Base-by-base conservation (phyloP, 2,797 vertebrate genomes). In the Ispidina picta region DNA sequence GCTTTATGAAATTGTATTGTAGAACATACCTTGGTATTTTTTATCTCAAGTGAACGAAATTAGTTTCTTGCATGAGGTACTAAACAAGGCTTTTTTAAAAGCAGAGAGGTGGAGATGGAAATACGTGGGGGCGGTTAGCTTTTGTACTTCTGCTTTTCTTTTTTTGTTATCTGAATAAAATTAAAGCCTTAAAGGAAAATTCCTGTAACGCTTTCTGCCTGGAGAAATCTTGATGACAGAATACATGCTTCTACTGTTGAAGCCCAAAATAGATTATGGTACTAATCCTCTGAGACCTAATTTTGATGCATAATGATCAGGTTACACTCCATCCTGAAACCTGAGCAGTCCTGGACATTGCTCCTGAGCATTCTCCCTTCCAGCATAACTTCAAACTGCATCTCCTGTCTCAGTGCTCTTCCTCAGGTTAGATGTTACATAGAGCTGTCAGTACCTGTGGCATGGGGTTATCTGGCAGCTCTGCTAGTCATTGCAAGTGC, bases 271-370 rank as follows among this genome's bases (percentile, higher is more conserved):
- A 69, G 60, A 58, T 15, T 63, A 64, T 44, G 29, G 23, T 26
- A 88, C 23, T 79, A 68, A 66, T 92, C 51, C 70, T 65, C 49
- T 25, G 74, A 62, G 52, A 85, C 11, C 17, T 88, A 28, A 68
- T 76, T 86, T 56, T 79, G 58, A 20, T 76, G 19, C n/a, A 7
- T 62, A 52, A 56, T 70, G 44, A 79, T 88, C 71, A 35, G 6
- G 19, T 91, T 90, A 39, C 56, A 37, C 25, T 82, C 55, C 12
- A 12, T 68, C 48, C 37, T 73, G 56, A 75, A 78, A 73, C 55
- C 58, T 81, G 63, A 58, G 76, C 44, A 68, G 46, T 65, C 39
- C n/a, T 72, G 23, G n/a, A 9, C 3, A 1, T 62, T 26, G 15
- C 63, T 93, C 35, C 31, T 78, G 11, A 35, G 19, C 6, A 44